A percentile compares a stretch with the other conserved stretches of the same genome.
Conservation (phyloP, 2,113 vertebrate genomes). For the Nerophis ophidion region DNA sequence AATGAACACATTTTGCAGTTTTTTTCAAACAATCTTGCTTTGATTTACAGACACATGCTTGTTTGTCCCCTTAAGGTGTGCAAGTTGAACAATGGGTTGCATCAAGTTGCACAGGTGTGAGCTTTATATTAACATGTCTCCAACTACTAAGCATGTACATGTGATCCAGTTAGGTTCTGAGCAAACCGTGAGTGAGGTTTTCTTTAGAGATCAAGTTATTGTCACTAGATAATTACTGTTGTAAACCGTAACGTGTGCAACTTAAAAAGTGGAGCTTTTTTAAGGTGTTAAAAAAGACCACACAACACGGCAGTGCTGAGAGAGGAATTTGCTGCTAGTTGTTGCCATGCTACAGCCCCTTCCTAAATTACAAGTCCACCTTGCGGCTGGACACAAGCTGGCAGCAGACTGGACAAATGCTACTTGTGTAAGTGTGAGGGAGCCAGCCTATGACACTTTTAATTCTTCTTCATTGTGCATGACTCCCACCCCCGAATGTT, state of each 20-base stretch:
- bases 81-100: no score
- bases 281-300: conserved; percentile 31
- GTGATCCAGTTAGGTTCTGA: no score
- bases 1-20: no score
- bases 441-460: conserved; percentile 1
- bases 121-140: no score
- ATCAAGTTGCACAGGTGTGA: no score
- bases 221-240: conserved; percentile 11
- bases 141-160: no score
- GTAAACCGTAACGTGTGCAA: conserved; percentile 8
- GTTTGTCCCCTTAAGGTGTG: no score
- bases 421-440: neutral
- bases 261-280: neutral
- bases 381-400: conserved; percentile 10
- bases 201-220: conserved; percentile 8
- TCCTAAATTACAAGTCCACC: conserved; percentile 33
- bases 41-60: no score
- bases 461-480: no score
- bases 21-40: no score
- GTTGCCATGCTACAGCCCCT: conserved; percentile 33
- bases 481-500: neutral
- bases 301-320: conserved; percentile 17
- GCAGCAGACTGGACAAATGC: conserved; percentile 8
- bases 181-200: conserved; percentile 1
- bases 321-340: conserved; percentile 42